Conservation (phyloP, 2,113 vertebrate species). For the Excalfactoria chinensis region DNA sequence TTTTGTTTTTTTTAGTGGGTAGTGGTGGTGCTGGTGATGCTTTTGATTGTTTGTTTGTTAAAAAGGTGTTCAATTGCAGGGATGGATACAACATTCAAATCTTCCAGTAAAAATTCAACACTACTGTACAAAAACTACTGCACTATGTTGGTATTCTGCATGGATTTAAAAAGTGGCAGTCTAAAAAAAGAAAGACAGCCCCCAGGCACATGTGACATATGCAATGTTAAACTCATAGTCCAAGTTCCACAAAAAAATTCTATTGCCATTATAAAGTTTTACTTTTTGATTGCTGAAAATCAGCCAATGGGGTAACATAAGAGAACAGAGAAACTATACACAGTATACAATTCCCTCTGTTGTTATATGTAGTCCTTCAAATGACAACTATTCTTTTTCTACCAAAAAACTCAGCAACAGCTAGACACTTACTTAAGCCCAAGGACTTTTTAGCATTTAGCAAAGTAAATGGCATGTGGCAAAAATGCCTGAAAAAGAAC, state of each 20-base stretch:
- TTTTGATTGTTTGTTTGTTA: background rate
- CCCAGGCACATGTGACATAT: accelerated
- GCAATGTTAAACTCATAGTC: background rate
- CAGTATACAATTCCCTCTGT: background rate
- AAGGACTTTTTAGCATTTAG: slow-evolving; percentile 23
- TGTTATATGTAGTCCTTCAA: background rate
- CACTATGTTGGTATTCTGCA: background rate
- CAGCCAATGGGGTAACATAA: background rate
- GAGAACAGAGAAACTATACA: background rate
- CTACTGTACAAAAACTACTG: background rate
- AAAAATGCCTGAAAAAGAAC: slow-evolving; percentile 24
- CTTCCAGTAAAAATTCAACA: background rate
- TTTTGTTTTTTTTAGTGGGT: background rate
- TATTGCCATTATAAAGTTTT: background rate
- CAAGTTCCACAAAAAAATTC: background rate
- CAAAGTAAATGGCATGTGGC: background rate
- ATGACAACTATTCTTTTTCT: slow-evolving; percentile 21
- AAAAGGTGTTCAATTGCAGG: background rate
- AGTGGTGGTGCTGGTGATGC: background rate
- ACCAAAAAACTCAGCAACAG: slow-evolving; percentile 34
- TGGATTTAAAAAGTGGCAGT: background rate
- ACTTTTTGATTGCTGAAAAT: background rate
- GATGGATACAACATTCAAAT: background rate
- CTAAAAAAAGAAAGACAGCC: accelerated
- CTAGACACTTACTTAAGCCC: background rate